Conservation (phyloP, 2,113 vertebrate species). For the Albula glossodonta region DNA sequence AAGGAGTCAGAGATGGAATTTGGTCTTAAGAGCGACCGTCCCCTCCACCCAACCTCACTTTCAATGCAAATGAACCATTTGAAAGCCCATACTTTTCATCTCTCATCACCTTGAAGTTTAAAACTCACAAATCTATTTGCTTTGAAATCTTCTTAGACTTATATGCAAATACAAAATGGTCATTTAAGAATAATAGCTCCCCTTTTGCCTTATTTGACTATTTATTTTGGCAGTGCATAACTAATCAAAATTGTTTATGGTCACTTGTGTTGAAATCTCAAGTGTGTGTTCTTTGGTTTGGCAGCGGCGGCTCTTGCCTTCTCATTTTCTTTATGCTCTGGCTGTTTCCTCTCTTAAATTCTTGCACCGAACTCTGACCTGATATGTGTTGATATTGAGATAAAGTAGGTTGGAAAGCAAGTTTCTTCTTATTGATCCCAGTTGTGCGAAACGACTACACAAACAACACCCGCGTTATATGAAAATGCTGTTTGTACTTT, state of each 20-base stretch:
- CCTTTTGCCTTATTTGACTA: neutral
- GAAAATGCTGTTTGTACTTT: neutral
- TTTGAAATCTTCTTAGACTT: neutral
- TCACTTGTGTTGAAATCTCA: conserved; percentile 12
- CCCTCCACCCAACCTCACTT: neutral
- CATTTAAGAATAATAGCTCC: neutral
- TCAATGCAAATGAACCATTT: neutral
- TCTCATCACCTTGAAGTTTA: neutral
- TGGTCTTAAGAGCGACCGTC: neutral
- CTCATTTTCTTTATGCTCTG: neutral
- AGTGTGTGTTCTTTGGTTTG: conserved; percentile 8
- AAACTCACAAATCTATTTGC: neutral
- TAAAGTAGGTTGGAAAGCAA: conserved; percentile 20
- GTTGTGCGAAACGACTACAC: conserved; percentile 4
- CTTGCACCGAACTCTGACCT: conserved; percentile 11
- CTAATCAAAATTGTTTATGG: conserved; percentile 19
- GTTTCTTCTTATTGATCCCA: conserved; percentile 20
- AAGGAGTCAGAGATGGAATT: neutral
- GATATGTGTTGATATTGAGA: conserved; percentile 29
- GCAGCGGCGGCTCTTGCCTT: neutral
- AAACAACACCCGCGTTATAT: neutral
- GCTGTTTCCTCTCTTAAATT: conserved; percentile 30
- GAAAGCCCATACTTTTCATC: neutral
- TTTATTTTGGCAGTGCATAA: conserved; percentile 16
- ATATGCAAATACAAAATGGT: neutral